Conservation (phyloP, 2,113 vertebrate genomes). For the Bombycilla garrulus region DNA sequence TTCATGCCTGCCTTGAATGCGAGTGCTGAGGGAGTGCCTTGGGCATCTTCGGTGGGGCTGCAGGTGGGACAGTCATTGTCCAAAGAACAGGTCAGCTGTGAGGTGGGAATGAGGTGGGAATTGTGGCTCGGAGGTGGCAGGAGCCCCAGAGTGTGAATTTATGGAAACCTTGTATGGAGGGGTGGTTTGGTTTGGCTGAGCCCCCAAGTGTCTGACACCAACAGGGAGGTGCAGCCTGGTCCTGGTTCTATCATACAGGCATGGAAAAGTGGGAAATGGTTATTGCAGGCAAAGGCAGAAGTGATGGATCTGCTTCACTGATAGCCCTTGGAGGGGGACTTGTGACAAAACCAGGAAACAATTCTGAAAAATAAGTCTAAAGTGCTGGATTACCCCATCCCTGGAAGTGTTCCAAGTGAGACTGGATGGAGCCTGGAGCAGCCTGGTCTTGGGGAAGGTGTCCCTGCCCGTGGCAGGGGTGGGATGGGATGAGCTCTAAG, state of each 20-base stretch:
- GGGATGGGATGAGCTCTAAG: not conserved
- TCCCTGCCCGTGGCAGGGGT: not conserved
- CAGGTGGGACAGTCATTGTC: not conserved
- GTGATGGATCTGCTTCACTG: not conserved
- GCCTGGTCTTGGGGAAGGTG: not conserved
- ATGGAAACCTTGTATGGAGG: not conserved
- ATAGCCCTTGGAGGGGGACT: not conserved
- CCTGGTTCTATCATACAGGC: fast-evolving
- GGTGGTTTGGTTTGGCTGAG: not conserved
- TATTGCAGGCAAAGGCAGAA: no score
- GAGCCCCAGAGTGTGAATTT: fast-evolving
- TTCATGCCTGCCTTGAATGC: fast-evolving
- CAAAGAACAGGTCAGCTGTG: fast-evolving
- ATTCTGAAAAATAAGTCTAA: not conserved
- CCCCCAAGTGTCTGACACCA: not conserved
- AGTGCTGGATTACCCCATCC: not conserved
- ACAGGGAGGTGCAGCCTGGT: not conserved
- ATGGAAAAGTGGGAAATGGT: not conserved
- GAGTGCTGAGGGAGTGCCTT: not conserved
- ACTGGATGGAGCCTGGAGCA: not conserved
- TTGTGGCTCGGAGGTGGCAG: not conserved
- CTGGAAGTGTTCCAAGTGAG: not conserved
- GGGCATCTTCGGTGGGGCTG: not conserved
- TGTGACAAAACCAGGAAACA: not conserved
- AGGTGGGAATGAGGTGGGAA: not conserved